Percentiles rank a stretch among this genome's conserved stretches.
phyloP scores from a whole-genome alignment of 2,113 vertebrate species.

The Platichthys stellatus region DNA sequence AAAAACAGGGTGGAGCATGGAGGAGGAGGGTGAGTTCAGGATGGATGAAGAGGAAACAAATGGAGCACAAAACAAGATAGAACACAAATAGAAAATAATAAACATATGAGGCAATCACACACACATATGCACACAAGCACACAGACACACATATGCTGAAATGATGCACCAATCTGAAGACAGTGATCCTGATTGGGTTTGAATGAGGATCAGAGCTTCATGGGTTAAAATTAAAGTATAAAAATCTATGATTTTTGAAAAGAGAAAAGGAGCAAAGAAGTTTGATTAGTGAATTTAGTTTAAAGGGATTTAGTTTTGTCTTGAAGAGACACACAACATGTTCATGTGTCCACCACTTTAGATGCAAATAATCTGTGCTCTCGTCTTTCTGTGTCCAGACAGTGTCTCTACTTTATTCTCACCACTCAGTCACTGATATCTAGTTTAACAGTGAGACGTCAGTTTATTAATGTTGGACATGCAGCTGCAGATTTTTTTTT shows the following conservation, averaged over 20 bases:
- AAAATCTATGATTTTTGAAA: constrained; percentile 87
- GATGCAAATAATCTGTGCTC: too few species aligned
- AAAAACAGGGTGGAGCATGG: constrained; percentile 67
- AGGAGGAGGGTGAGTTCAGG: constrained; percentile 50
- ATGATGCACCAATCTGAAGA: constrained; percentile 60
- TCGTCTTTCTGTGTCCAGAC: background rate
- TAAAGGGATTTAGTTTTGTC: background rate
- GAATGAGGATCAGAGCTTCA: constrained; percentile 82
- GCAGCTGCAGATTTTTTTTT: too few species aligned
- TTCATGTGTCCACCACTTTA: background rate
- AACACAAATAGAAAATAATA: constrained; percentile 67
- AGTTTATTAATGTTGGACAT: too few species aligned
- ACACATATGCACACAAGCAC: constrained; percentile 16
- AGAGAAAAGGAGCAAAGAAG: constrained; percentile 79
- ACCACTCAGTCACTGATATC: too few species aligned
- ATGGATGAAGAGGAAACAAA: constrained; percentile 35
- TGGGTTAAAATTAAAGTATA: constrained; percentile 91
- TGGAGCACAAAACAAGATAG: constrained; percentile 60
- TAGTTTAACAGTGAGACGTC: too few species aligned
- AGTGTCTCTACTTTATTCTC: background rate
- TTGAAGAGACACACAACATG: background rate
- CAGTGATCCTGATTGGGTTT: constrained; percentile 64
- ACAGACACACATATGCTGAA: constrained; percentile 27
- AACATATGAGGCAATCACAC: constrained; percentile 61
- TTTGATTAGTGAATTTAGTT: constrained; percentile 58